Evolutionary conservation across 2,888 invertebrate genomes (phyloP).

Genomic region (Melinopterus prodromus): DNA sequence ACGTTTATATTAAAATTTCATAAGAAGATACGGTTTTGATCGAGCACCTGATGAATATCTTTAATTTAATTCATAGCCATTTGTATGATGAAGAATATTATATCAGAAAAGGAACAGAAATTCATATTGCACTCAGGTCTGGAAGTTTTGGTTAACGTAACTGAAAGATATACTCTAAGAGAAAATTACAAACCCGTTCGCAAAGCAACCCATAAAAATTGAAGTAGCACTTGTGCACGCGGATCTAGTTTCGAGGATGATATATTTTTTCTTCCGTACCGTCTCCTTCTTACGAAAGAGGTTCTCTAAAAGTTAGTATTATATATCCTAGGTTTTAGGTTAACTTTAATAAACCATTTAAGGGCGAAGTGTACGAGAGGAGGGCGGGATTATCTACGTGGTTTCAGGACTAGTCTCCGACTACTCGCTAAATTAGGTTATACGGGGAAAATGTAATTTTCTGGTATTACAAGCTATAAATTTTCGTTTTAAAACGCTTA

Average conservation of each 20-base stretch:
- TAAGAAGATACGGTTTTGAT: too few relatives aligned
- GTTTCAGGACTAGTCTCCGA: constrained; percentile 13
- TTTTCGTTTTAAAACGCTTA: constrained; percentile 13
- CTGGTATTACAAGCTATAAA: constrained; percentile 23
- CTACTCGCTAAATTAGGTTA: constrained; percentile 18
- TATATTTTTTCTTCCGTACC: background rate
- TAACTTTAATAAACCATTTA: constrained; percentile 26
- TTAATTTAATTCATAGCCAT: background rate
- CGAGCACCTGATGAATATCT: too few relatives aligned
- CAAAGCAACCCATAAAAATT: background rate
- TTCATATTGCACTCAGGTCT: background rate
- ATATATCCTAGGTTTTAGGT: constrained; percentile 22
- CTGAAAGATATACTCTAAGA: background rate
- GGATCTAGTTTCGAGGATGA: background rate
- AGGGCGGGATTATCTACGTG: constrained; percentile 15
- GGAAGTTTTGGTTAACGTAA: background rate
- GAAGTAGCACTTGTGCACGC: background rate
- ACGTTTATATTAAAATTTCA: too few relatives aligned
- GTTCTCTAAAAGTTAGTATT: constrained; percentile 14
- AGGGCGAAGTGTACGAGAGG: constrained; percentile 13
- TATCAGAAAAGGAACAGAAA: background rate
- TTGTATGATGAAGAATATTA: background rate
- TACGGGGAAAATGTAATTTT: constrained; percentile 23
- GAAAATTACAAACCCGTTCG: background rate
- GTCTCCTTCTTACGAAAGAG: background rate